A percentile compares a stretch with the other conserved stretches of the same genome.
phyloP scores from a whole-genome alignment of 2,888 invertebrate species.

The Gastracanthus pulcherrimus region DNA sequence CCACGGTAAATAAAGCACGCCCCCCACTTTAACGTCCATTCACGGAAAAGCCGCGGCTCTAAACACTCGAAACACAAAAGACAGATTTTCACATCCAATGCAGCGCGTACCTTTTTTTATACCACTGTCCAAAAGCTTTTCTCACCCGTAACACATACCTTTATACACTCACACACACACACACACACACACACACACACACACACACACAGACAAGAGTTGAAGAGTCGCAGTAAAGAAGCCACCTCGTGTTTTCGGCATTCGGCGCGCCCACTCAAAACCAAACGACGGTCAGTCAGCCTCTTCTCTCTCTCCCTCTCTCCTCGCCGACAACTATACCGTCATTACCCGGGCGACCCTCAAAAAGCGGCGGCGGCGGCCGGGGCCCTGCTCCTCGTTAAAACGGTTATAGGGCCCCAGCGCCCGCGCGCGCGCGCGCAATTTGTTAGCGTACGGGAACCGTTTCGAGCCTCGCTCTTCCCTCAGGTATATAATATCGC shows the following conservation, averaged over 20 bases:
- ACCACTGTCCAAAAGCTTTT: neutral
- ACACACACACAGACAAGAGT: too few species aligned
- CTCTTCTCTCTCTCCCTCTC: too few species aligned
- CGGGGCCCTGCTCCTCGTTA: slow-evolving; percentile 65
- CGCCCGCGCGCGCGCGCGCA: slow-evolving; percentile 68
- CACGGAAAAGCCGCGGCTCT: too few species aligned
- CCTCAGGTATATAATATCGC: slow-evolving; percentile 28
- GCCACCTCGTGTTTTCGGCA: neutral
- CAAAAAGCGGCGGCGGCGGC: slow-evolving; percentile 44
- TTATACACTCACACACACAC: too few species aligned
- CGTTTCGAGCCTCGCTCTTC: neutral
- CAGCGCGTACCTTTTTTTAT: neutral
- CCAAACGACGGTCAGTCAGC: too few species aligned
- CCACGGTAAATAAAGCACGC: neutral
- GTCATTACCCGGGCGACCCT: slow-evolving; percentile 59
- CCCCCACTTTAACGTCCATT: neutral
- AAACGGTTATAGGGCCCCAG: too few species aligned
- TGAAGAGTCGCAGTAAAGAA: neutral
- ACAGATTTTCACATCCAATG: neutral
- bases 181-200: too few species aligned
- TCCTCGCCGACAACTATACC: slow-evolving; percentile 48
- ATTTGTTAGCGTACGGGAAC: slow-evolving; percentile 65
- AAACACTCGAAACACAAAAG: neutral
- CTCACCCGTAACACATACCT: neutral
- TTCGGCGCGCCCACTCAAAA: too few species aligned